Evolutionary conservation across 1,140 invertebrate species (phyloP), one percentile per base, ranked within the genome.

Genomic region (Argopecten irradians): DNA sequence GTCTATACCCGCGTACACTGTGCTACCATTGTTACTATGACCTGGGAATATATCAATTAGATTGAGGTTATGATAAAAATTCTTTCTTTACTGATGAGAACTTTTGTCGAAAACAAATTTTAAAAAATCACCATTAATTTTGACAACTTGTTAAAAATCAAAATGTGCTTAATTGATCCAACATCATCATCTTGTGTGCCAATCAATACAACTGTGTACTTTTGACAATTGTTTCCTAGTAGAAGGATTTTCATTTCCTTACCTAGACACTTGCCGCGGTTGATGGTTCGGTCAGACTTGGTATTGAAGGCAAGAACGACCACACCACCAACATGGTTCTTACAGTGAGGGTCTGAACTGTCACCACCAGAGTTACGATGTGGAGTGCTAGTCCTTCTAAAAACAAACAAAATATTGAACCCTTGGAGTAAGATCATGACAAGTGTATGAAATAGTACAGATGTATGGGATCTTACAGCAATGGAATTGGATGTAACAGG

Each of bases 1-100:
- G 92, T 98, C 97, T 28, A 98, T 96, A 22, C 97, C 97, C 7
- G 96, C 95, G 94, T 97, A 98, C 35, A 97, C 96, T n/a, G 97
- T 96, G 86, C 96, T 97, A 9, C 97, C 97, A 86, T 96, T 91
- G 0, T 87, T 93, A 86, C 96, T 97, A 90, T 97, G 97, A 71
- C 97, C 97, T 96, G 91, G 1, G 84, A 82, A 22, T 35, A 83
- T 16, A 39, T 39, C 5, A n/a, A n/a, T n/a, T n/a, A n/a, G 5
- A 39, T 39, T 39, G 5, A 8, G 5, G 5, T 39, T 39, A 13
- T 39, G 36, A 39, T 5, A 39, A 39, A 39, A 8, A 39, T 13
- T n/a, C 32, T 13, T 8, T 84, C 8, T n/a, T 84, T 13, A 84
- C 7, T 34, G 35, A 32, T 34, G 28, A 36, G 33, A 35, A 32